These are phyloP conservation scores for Orchesella cincta DNA, from an alignment of 1,140 invertebrate genomes.

Conservation along the genomic window DNA sequence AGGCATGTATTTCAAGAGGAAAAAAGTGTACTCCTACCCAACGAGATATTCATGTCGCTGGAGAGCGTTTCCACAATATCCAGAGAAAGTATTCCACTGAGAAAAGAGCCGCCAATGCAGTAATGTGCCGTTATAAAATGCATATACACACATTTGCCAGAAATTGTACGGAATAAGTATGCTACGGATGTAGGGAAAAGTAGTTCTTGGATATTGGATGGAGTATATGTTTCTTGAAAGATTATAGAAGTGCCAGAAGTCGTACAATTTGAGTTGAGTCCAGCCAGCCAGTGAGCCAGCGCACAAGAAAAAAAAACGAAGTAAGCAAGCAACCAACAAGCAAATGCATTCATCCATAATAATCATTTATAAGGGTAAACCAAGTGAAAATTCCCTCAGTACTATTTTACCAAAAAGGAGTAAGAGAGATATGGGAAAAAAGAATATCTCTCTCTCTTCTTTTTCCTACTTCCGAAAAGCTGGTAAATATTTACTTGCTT, in stretches of 20 bases:
- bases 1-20: too few species aligned
- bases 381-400: slow-evolving; percentile 18
- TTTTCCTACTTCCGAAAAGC: not conserved
- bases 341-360: not conserved
- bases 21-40: too few species aligned
- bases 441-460: not conserved
- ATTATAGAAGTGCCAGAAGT: not conserved
- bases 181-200: too few species aligned
- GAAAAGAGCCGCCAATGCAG: too few species aligned
- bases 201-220: too few species aligned
- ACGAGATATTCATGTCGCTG: not conserved
- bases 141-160: too few species aligned
- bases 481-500: not conserved
- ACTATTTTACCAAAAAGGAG: not conserved
- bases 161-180: too few species aligned
- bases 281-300: too few species aligned
- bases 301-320: not conserved
- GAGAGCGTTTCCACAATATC: not conserved
- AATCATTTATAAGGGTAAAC: slow-evolving; percentile 3
- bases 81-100: not conserved
- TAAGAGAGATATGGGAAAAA: not conserved
- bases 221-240: too few species aligned
- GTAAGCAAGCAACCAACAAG: not conserved
- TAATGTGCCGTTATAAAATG: too few species aligned
- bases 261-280: too few species aligned